Evolutionary conservation across 2,888 invertebrate species (phyloP), one percentile per base, ranked within the genome.

Genomic region (Plagiodera versicolora): DNA sequence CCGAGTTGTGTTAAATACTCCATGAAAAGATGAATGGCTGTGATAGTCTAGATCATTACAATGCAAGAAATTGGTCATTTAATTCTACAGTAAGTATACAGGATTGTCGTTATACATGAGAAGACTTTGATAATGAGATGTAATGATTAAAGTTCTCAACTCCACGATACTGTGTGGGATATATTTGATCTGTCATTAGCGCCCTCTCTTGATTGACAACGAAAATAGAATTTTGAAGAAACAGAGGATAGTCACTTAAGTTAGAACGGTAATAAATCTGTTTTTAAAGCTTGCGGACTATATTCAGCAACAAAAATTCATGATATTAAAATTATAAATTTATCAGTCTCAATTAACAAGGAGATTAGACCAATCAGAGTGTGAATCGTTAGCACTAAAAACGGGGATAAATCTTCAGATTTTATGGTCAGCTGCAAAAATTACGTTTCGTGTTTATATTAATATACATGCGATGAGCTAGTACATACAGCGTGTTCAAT

Each of bases 381-480:
- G 69, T 70, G 69, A 70, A 70, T 65, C 65, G 66, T 68, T 69
- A 68, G 56, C 59, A 60, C 56, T 47, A 61, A 67, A 62, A 61
- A 67, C 61, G 65, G 64, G 59, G 59, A 60, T 58, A 56, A 56
- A 44, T 35, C 53, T 24, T 32, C 56, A 48, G 49, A 50, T 64
- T 68, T 67, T 65, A 67, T 67, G 67, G 66, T 68, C 65, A 66
- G 67, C 49, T 61, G 44, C 8, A 10, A 3, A 39, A 39, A 39
- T 39, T 14, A 39, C 14, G 14, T 39, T 39, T 14, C 2, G 14
- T 14, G 14, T 39, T 3, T 14, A 39, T 39, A 39, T 39, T 14
- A 4, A 39, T 39, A n/a, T 14, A 39, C 39, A 39, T 14, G 39
- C 32, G 39, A 14, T 39, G n/a, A 14, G 2, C 6, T 39, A n/a